These are phyloP conservation scores for Octodon degus DNA, from an alignment of 2,113 vertebrate genomes.

Conservation along the genomic window DNA sequence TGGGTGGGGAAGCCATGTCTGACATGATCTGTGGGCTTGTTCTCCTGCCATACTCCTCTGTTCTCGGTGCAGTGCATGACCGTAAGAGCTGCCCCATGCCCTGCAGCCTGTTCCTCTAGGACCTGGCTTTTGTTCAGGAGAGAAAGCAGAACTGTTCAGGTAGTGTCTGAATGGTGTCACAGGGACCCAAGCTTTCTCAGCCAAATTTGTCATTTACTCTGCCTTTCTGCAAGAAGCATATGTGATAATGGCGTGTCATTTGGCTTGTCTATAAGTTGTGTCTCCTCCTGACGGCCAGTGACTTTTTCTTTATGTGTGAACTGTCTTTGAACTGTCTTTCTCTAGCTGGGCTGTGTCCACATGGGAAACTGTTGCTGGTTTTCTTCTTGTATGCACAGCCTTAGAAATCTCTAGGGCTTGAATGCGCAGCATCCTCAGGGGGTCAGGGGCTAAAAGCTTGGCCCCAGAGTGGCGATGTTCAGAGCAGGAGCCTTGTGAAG, in stretches of 20 bases:
- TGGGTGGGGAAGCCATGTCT: not conserved
- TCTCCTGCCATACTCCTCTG: not conserved
- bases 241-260: not conserved
- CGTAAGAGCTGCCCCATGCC: not conserved
- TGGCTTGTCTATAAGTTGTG: not conserved
- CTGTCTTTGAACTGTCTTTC: not conserved
- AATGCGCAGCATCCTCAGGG: not conserved
- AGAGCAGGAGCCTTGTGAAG: not conserved
- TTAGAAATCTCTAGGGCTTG: not conserved
- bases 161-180: fast-evolving
- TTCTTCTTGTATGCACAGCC: not conserved
- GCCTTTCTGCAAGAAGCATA: not conserved
- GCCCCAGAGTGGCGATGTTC: not conserved
- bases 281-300: not conserved
- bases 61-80: not conserved
- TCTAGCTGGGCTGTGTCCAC: not conserved
- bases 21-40: not conserved
- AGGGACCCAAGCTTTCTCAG: not conserved
- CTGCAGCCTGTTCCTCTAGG: not conserved
- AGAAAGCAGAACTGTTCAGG: not conserved
- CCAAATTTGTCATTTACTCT: not conserved
- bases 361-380: not conserved
- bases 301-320: not conserved
- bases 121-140: not conserved
- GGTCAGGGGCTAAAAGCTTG: not conserved